A percentile compares a stretch with the other conserved stretches of the same genome.
Conservation (phyloP, 2,888 invertebrate genomes). For the Rhagonycha fulva region DNA sequence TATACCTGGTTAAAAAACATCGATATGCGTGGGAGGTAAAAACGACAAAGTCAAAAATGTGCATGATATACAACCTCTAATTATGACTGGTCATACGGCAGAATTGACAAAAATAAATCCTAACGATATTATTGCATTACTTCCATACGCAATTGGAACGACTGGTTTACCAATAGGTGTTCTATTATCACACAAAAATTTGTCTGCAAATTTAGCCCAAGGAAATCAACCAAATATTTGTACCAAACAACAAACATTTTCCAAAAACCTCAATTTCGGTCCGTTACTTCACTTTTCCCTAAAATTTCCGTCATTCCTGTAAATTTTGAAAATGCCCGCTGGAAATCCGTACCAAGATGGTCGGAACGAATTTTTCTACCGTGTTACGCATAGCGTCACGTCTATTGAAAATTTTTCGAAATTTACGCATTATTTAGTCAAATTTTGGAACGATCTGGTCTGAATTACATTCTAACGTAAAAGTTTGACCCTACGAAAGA, state of each 20-base stretch:
- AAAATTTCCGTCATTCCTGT: not conserved
- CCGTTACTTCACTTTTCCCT: not conserved
- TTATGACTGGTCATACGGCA: constrained; percentile 49
- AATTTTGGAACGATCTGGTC: not conserved
- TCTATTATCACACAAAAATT: constrained; percentile 71
- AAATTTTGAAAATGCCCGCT: not conserved
- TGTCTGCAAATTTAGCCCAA: constrained; percentile 57
- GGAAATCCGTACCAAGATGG: not conserved
- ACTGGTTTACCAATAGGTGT: constrained; percentile 85
- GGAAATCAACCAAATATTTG: constrained; percentile 34
- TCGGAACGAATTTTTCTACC: constrained; percentile 38
- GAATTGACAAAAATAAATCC: constrained; percentile 56
- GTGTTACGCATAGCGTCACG: constrained; percentile 45
- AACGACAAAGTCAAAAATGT: constrained; percentile 56
- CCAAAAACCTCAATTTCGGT: not conserved
- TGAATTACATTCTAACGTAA: not conserved
- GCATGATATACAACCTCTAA: constrained; percentile 51
- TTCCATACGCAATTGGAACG: constrained; percentile 74
- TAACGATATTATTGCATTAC: constrained; percentile 60
- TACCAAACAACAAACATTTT: not conserved
- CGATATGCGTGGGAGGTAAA: constrained; percentile 67
- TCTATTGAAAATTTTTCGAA: constrained; percentile 13
- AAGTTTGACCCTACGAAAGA: not conserved
- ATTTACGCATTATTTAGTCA: not conserved
- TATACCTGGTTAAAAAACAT: constrained; percentile 63